Percentiles rank a stretch among this genome's conserved stretches.
phyloP scores from a whole-genome alignment of 2,888 invertebrate species.

The Torymus aiolomorphi region DNA sequence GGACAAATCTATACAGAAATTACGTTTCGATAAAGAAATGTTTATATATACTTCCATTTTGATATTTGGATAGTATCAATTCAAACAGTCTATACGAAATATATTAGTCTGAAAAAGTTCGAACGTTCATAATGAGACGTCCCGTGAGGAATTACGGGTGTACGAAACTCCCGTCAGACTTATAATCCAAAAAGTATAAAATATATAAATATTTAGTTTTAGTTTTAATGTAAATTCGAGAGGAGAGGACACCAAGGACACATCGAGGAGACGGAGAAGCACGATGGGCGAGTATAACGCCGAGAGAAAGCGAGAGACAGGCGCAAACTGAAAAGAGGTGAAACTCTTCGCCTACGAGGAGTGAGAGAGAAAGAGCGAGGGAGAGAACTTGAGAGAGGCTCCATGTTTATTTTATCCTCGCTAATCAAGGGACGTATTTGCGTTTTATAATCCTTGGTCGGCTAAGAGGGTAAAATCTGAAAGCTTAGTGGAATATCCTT shows the following conservation, averaged over 20 bases:
- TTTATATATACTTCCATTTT: no score
- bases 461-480: slow-evolving; percentile 74
- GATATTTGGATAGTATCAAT: no score
- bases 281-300: neutral
- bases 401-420: slow-evolving; percentile 73
- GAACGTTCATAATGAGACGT: slow-evolving; percentile 7
- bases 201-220: slow-evolving; percentile 45
- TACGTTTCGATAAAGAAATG: no score
- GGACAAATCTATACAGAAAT: no score
- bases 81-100: no score
- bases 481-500: slow-evolving; percentile 69
- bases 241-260: neutral
- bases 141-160: neutral
- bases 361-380: slow-evolving; percentile 26
- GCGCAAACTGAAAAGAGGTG: no score
- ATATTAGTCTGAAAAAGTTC: neutral
- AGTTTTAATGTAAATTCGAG: slow-evolving; percentile 32
- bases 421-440: slow-evolving; percentile 75
- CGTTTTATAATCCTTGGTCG: slow-evolving; percentile 75
- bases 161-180: neutral
- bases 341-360: neutral
- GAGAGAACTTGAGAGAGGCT: slow-evolving; percentile 58
- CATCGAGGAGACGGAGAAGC: slow-evolving; percentile 2
- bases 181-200: slow-evolving; percentile 27
- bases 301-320: no score